Base-by-base conservation (phyloP, 1,140 invertebrate genomes). In the Drosophila tsacasi region DNA sequence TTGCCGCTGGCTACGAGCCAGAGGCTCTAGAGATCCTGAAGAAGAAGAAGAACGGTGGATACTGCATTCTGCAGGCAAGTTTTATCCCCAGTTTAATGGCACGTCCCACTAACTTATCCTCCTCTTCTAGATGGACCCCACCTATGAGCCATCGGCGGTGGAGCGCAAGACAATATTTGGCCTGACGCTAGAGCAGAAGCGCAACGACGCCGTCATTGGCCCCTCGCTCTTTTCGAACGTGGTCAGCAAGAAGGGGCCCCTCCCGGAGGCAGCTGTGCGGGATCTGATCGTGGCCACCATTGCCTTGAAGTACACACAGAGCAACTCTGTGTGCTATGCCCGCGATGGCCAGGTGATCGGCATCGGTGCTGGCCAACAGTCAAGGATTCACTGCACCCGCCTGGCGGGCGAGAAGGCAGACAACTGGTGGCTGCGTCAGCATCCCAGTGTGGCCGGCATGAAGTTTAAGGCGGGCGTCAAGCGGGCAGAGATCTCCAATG, bases 321-420 rank as follows among this genome's bases (percentile, higher is more conserved):
- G 92, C 39, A 93, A 93, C 65, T 93, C 92, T 0, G 92, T 93
- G 9, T 93, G 92, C 60, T 93, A 93, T 83, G 92, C 92, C 13
- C 79, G 95, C 82, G 95, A 97, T 93, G 98, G 98, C 0, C 97
- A 99, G 94, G 97, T 99, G 1, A 96, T 99, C 91, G 98, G 99
- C 42, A 99, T 99, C 75, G 99, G 99, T 47, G 99, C 99, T 30
- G 99, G 99, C 0, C 99, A 99, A 92, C 99, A 99, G 93, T 99
- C 98, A 0, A 95, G 99, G 74, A 99, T 99, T 91, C 98, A 99
- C 93, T 99, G 98, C 93, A 99, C 98, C 0, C 95, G 99, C 81
- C 94, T 99, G 69, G 99, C 99, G 65, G 98, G 98, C 19, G 97
- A 98, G 91, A 99, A 99, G 94, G 98, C 98, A n/a, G 97, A 98